Percentiles rank a stretch among this genome's conserved stretches.
These are phyloP conservation scores for Cephus sareptanus DNA, from an alignment of 2,888 invertebrate species.

Conservation along the genomic window DNA sequence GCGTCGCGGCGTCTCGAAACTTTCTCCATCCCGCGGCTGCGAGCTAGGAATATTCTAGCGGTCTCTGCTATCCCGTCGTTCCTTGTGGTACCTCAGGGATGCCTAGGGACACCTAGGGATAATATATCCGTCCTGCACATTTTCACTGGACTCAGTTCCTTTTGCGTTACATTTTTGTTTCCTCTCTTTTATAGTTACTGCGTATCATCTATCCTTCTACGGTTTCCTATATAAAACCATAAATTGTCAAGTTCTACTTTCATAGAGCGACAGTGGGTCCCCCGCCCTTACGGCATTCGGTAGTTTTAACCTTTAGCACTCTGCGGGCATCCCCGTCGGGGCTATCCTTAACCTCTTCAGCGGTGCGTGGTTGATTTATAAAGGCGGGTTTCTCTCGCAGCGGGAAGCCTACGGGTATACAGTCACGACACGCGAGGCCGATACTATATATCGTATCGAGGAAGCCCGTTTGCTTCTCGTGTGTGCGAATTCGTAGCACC, in stretches of 20 bases:
- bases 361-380: conserved; percentile 56
- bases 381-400: conserved; percentile 22
- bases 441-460: conserved; percentile 3
- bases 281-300: conserved; percentile 23
- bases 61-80: not conserved
- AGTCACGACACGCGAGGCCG: not conserved
- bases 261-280: not conserved
- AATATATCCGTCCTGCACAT: too few species aligned
- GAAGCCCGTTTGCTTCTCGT: not conserved
- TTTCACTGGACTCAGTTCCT: not conserved
- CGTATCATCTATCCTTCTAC: not conserved
- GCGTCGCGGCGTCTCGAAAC: too few species aligned
- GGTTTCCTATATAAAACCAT: not conserved
- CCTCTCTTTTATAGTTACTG: not conserved
- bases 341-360: conserved; percentile 47
- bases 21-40: not conserved
- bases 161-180: not conserved
- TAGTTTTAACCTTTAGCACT: conserved; percentile 48
- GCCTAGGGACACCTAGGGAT: not conserved
- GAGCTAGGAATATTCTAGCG: not conserved
- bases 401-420: not conserved
- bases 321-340: conserved; percentile 32
- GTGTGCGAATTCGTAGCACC: not conserved
- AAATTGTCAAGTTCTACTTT: not conserved
- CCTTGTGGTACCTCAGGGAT: too few species aligned